Evolutionary conservation across 1,140 invertebrate genomes (phyloP).

Genomic region (Papilio aristodemus): DNA sequence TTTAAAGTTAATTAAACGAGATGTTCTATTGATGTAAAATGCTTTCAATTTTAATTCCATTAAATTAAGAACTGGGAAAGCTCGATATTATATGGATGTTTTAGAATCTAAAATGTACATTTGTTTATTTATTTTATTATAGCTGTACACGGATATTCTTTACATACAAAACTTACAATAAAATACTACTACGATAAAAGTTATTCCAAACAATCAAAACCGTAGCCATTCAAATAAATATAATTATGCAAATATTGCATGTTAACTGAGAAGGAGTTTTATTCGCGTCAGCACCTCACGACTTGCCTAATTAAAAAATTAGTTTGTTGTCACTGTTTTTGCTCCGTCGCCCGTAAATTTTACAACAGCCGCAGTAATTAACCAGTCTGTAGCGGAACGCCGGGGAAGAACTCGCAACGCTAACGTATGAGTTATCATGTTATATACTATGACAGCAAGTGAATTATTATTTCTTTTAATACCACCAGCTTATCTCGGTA

Average conservation of each 20-base stretch:
- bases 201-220: not conserved
- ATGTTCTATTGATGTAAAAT: not conserved
- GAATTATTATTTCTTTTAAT: not conserved
- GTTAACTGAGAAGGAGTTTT: not conserved
- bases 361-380: constrained; percentile 13
- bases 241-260: constrained; percentile 12
- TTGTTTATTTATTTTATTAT: no score
- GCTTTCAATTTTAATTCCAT: not conserved
- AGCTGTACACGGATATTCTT: no score
- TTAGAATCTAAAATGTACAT: no score
- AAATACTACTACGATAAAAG: not conserved
- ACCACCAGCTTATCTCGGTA: no score
- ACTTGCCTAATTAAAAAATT: constrained; percentile 3
- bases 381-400: not conserved
- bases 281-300: not conserved
- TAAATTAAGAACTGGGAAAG: no score
- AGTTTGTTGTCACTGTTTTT: constrained; percentile 8
- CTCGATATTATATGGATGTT: no score
- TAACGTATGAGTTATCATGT: no score
- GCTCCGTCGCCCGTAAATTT: not conserved
- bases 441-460: no score
- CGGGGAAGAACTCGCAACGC: not conserved
- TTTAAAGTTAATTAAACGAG: not conserved
- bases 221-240: not conserved
- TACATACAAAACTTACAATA: no score